phyloP scores from a whole-genome alignment of 1,140 invertebrate genomes.

The Drosophila willistoni region DNA sequence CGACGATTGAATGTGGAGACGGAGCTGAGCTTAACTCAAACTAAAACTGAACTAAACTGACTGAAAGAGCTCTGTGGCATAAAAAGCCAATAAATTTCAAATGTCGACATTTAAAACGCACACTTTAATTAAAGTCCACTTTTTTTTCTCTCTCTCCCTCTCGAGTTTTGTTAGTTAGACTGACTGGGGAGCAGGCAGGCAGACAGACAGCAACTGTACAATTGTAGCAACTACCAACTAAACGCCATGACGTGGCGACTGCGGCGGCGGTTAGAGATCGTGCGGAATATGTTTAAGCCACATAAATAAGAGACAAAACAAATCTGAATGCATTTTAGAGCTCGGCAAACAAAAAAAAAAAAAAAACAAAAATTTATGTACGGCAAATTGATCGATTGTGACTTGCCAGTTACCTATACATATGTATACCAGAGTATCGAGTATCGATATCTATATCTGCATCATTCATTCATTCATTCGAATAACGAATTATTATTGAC shows the following conservation, averaged over 20 bases:
- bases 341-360: background rate
- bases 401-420: conserved; percentile 34
- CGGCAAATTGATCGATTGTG: conserved; percentile 73
- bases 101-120: conserved; percentile 71
- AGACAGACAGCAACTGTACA: conserved; percentile 17
- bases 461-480: conserved; percentile 20
- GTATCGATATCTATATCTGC: conserved; percentile 3
- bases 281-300: conserved; percentile 29
- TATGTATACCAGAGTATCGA: too few species aligned
- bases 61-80: conserved; percentile 35
- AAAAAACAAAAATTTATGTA: conserved; percentile 44
- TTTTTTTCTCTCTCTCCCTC: background rate
- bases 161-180: background rate
- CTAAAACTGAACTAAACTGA: background rate
- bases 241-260: conserved; percentile 15
- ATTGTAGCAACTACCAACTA: conserved; percentile 5
- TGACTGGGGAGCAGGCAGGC: background rate
- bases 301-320: conserved; percentile 13
- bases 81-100: conserved; percentile 69
- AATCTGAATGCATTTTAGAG: conserved; percentile 6
- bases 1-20: background rate
- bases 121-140: conserved; percentile 72
- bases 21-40: conserved; percentile 19
- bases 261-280: conserved; percentile 43
- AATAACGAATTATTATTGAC: conserved; percentile 65